phyloP scores from a whole-genome alignment of 2,888 invertebrate species.

The Zootermopsis nevadensis region DNA sequence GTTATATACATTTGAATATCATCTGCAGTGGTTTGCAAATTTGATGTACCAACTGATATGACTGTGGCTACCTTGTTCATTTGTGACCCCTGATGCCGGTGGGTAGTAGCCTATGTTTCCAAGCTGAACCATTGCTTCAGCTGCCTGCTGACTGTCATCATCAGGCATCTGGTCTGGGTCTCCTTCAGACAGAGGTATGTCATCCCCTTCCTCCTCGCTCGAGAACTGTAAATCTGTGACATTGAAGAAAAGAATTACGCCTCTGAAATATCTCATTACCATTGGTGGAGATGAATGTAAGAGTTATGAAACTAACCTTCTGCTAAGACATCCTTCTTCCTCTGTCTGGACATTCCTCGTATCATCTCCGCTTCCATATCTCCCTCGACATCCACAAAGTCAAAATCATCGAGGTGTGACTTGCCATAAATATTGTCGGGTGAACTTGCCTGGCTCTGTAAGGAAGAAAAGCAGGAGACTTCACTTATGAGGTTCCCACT shows the following conservation, averaged over 20 bases:
- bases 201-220: conserved; percentile 70
- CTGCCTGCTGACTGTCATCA: conserved; percentile 69
- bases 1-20: too few species aligned
- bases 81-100: conserved; percentile 38
- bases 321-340: conserved; percentile 77
- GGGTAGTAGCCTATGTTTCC: conserved; percentile 75
- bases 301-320: conserved; percentile 69
- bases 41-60: neutral
- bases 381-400: conserved; percentile 75
- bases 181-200: conserved; percentile 50
- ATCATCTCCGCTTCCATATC: conserved; percentile 58
- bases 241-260: neutral
- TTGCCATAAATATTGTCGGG: conserved; percentile 67
- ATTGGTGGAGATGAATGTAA: neutral
- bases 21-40: neutral
- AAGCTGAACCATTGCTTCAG: conserved; percentile 62
- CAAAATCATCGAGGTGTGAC: conserved; percentile 66
- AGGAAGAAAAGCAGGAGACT: neutral
- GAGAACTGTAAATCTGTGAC: conserved; percentile 75
- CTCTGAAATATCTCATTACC: neutral
- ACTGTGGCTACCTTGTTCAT: conserved; percentile 24
- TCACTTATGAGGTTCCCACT: too few species aligned
- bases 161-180: conserved; percentile 62
- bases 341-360: conserved; percentile 56
- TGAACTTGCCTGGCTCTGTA: conserved; percentile 70